These are phyloP conservation scores for Agonopterix arenella DNA, from an alignment of 2,888 invertebrate species.

Conservation along the genomic window DNA sequence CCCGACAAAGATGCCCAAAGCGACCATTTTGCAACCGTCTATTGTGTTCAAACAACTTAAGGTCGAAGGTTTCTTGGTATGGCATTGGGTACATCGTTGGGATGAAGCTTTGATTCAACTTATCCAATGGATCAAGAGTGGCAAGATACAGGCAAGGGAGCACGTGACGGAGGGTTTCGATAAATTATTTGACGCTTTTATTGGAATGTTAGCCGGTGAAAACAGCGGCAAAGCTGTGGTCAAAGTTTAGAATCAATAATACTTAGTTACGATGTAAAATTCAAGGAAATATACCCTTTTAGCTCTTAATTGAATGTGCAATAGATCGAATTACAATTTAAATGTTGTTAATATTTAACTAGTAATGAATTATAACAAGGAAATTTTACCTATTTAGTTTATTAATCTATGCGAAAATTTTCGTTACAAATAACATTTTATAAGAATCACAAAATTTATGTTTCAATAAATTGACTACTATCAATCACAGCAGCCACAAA, in stretches of 20 bases:
- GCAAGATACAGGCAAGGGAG: slow-evolving; percentile 81
- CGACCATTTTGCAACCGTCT: slow-evolving; percentile 67
- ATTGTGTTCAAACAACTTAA: slow-evolving; percentile 76
- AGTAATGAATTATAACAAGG: too few relatives aligned
- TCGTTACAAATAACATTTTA: too few relatives aligned
- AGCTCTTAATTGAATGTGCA: too few relatives aligned
- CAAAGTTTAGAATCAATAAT: slow-evolving; percentile 53
- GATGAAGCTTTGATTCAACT: slow-evolving; percentile 77
- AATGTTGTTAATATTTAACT: too few relatives aligned
- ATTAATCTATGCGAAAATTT: too few relatives aligned
- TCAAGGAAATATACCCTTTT: background rate
- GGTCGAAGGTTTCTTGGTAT: slow-evolving; percentile 78
- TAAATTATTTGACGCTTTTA: slow-evolving; percentile 81
- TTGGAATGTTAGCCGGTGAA: slow-evolving; percentile 78
- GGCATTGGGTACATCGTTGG: slow-evolving; percentile 74
- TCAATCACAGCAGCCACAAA: too few relatives aligned
- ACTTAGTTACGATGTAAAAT: background rate
- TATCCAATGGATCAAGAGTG: slow-evolving; percentile 77
- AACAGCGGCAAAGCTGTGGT: slow-evolving; percentile 83
- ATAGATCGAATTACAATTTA: too few relatives aligned
- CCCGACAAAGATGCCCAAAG: slow-evolving; percentile 31
- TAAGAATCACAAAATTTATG: too few relatives aligned
- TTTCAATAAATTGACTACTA: too few relatives aligned
- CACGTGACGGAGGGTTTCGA: slow-evolving; percentile 83
- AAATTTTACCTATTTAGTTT: too few relatives aligned